Evolutionary conservation across 2,113 vertebrate genomes (phyloP), one percentile per base, ranked within the genome.

Genomic region (Pogona vitticeps): DNA sequence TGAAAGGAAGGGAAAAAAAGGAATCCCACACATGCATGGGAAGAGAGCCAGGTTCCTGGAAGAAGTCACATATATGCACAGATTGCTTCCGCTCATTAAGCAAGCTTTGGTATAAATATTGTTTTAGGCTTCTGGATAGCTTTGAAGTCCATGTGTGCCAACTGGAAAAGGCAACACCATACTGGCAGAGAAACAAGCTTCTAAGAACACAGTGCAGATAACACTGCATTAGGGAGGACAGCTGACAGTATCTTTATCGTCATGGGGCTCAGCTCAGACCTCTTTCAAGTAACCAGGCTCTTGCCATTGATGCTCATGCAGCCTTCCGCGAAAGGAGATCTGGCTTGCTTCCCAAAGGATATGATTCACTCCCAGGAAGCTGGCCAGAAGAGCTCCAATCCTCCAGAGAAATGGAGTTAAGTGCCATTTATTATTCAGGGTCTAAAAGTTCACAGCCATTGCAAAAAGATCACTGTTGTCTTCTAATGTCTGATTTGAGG

Each of bases 41-140:
- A 94, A 89, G 80, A 91, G 88, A 1, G 90, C 94, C 92, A 95
- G 92, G 70, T 90, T 93, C 91, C 87, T 91, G 82, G 65, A 91
- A 93, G 93, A 75, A 93, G 92, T 88, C 76, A 38, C 71, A 8
- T 90, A 94, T 90, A 94, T 90, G 90, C 78, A 90, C 93, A 95
- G 93, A 94, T 92, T 94, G 95, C 91, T 90, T 94, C 88, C 65
- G 91, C 94, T 94, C 90, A 95, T 93, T 94, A 94, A 92, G 91
- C 70, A 88, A 82, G 84, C 87, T 83, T 88, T 90, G 91, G 90
- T 90, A 93, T 92, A 95, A 94, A 94, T 94, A 94, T 92, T 94
- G 92, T 91, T 91, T 90, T 68, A 93, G 91, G 91, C 93, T 93
- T 94, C 92, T 95, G 46, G 73, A 87, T 89, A 90, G 88, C 89